phyloP scores from a whole-genome alignment of 2,888 invertebrate genomes.

The Monoplex corrugatus region DNA sequence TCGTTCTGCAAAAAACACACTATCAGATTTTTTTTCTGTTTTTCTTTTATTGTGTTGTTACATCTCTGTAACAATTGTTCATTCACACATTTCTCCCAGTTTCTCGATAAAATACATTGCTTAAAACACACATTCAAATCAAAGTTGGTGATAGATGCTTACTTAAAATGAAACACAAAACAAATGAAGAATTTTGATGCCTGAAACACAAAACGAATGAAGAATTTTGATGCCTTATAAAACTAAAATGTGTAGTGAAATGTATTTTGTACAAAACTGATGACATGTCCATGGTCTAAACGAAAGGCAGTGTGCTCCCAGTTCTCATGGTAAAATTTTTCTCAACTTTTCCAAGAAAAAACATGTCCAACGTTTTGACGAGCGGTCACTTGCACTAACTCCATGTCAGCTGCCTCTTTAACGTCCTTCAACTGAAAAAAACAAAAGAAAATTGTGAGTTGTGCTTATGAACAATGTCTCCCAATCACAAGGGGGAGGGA shows the following conservation, averaged over 20 bases:
- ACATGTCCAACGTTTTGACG: background rate
- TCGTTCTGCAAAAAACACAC: too few species aligned
- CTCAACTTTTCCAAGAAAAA: background rate
- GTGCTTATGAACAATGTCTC: background rate
- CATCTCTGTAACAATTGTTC: background rate
- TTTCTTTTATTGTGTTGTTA: background rate
- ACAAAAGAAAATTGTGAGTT: slow-evolving; percentile 29
- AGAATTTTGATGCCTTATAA: background rate
- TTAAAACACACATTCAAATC: background rate
- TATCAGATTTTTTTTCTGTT: too few species aligned
- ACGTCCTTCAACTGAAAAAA: slow-evolving; percentile 59
- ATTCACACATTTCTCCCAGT: background rate
- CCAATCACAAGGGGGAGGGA: background rate
- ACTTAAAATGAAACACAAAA: background rate
- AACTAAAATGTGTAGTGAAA: background rate
- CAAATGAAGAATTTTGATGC: background rate
- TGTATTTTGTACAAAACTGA: background rate
- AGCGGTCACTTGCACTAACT: background rate
- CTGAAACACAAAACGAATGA: background rate
- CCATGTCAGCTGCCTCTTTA: slow-evolving; percentile 32
- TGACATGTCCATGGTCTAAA: background rate
- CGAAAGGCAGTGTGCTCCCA: background rate
- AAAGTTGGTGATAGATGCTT: background rate
- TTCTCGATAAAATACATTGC: background rate
- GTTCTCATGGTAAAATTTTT: background rate